Conservation (phyloP, 2,113 vertebrate species). For the Prolemur simus region DNA sequence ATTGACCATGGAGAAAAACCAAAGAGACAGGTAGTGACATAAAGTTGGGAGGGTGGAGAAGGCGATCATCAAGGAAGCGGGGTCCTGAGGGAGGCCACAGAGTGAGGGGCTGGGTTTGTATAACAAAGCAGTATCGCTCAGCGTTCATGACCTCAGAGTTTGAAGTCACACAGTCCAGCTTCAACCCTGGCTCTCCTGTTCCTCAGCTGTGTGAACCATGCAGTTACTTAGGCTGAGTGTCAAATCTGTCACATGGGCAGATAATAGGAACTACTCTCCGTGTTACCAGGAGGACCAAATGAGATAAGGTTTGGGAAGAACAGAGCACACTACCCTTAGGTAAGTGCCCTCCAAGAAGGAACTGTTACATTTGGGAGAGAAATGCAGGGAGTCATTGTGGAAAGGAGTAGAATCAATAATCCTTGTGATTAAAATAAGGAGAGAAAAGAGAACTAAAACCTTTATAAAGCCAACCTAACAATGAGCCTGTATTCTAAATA, state of each 20-base stretch:
- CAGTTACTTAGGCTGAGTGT: not conserved
- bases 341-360: not conserved
- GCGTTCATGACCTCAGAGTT: not conserved
- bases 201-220: not conserved
- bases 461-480: not conserved
- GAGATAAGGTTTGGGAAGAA: not conserved
- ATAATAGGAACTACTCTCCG: not conserved
- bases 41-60: not conserved
- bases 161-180: not conserved
- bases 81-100: not conserved
- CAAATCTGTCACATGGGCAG: not conserved
- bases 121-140: not conserved
- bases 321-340: not conserved
- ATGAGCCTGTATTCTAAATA: not conserved
- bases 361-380: not conserved
- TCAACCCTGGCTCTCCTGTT: not conserved
- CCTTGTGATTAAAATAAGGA: not conserved
- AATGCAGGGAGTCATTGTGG: not conserved
- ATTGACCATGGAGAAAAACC: not conserved
- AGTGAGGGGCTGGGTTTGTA: not conserved
- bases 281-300: not conserved
- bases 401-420: not conserved
- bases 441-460: rapidly evolving
- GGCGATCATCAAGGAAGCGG: not conserved
- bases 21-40: not conserved